Conservation (phyloP, 1,140 invertebrate genomes). For the Scaptodrosophila lebanonensis region DNA sequence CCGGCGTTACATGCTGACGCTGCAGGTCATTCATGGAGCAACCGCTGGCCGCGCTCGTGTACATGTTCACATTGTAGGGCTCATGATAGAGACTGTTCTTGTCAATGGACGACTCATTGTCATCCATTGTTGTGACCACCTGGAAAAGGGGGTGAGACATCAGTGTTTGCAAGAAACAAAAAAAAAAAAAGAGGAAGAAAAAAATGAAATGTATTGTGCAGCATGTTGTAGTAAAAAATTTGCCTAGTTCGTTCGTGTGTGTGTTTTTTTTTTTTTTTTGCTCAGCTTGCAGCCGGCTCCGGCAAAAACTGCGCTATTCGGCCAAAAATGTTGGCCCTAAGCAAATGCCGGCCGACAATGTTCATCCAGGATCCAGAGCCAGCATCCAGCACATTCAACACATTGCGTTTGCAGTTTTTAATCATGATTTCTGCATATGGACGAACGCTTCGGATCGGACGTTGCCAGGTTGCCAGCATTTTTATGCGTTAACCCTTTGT, state of each 20-base stretch:
- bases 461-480: too few species aligned
- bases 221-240: constrained; percentile 25
- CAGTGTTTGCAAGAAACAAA: constrained; percentile 10
- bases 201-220: constrained; percentile 24
- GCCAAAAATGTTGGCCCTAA: too few species aligned
- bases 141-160: constrained; percentile 35
- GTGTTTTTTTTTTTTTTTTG: constrained; percentile 20
- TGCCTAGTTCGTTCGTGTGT: constrained; percentile 6
- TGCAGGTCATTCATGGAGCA: constrained; percentile 77
- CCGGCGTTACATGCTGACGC: constrained; percentile 77
- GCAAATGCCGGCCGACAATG: too few species aligned
- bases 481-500: constrained; percentile 34
- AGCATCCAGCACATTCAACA: too few species aligned
- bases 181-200: constrained; percentile 5
- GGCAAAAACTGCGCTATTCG: too few species aligned
- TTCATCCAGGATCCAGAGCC: too few species aligned
- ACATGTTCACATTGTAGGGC: constrained; percentile 78
- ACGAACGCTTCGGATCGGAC: too few species aligned
- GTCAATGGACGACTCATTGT: constrained; percentile 77
- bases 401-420: constrained; percentile 53
- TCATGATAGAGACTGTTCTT: constrained; percentile 78
- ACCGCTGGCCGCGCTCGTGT: constrained; percentile 76
- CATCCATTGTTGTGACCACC: constrained; percentile 76
- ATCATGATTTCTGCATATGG: constrained; percentile 71
- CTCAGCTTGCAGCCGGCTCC: constrained; percentile 25